These are phyloP conservation scores for Copidosoma aretas DNA, from an alignment of 2,888 invertebrate genomes.

Conservation along the genomic window DNA sequence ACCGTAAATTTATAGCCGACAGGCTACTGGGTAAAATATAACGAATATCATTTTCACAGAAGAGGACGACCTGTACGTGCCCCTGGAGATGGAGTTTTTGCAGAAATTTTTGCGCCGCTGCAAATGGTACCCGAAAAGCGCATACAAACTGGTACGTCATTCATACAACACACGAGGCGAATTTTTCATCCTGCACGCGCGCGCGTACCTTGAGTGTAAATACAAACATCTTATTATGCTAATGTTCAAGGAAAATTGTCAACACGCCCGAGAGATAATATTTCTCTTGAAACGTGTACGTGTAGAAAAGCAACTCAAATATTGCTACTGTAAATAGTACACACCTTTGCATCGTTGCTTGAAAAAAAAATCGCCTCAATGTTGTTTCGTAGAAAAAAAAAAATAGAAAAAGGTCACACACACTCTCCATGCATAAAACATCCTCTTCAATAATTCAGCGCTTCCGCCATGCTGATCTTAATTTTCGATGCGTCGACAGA, in stretches of 20 bases:
- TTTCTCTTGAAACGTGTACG: no score
- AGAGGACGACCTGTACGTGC: constrained; percentile 69
- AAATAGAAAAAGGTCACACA: no score
- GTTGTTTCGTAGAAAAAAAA: no score
- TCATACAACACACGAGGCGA: background rate
- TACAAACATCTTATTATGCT: no score
- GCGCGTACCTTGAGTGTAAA: background rate
- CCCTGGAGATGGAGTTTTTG: constrained; percentile 76
- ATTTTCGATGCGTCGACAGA: constrained; percentile 63
- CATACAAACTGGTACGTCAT: constrained; percentile 73
- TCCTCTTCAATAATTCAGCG: no score
- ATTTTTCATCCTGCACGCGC: background rate
- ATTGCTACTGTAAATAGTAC: no score
- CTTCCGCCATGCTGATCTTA: background rate
- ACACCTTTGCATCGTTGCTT: no score
- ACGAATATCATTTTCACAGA: constrained; percentile 63
- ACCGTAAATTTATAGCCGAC: background rate
- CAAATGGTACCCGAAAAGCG: constrained; percentile 84
- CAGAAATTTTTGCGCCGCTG: constrained; percentile 83
- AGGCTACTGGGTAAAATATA: background rate
- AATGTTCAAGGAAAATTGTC: background rate
- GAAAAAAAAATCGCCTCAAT: background rate
- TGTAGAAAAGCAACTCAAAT: no score
- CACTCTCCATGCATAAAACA: no score
- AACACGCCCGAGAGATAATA: background rate